These are phyloP conservation scores for Melanotaenia trifasciata DNA, from an alignment of 2,797 vertebrate species.

Conservation along the genomic window DNA sequence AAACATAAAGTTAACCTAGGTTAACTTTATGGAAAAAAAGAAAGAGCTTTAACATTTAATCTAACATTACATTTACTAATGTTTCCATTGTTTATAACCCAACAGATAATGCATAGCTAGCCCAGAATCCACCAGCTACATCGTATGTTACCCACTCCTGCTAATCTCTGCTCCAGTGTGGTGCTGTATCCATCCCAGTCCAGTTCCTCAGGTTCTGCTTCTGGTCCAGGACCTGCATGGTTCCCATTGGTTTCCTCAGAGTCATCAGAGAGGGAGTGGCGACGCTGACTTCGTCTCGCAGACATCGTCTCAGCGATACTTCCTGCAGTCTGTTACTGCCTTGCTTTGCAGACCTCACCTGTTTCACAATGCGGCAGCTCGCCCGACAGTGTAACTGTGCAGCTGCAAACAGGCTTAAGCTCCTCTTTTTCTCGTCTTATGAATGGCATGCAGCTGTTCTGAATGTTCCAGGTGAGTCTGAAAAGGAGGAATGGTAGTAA, in stretches of 20 bases:
- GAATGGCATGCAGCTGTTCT: constrained; percentile 44
- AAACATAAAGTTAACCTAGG: too few relatives aligned
- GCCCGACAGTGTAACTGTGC: background rate
- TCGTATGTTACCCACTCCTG: constrained; percentile 73
- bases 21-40: background rate
- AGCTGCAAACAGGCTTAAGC: constrained; percentile 4
- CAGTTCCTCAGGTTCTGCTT: constrained; percentile 82
- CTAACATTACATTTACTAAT: background rate
- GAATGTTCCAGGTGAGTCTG: constrained; percentile 52
- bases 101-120: background rate
- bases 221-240: constrained; percentile 69
- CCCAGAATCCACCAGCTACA: background rate
- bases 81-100: background rate
- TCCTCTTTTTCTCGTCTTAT: constrained; percentile 11
- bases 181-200: constrained; percentile 85
- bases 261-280: constrained; percentile 64
- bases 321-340: constrained; percentile 5
- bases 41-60: background rate
- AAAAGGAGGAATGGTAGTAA: constrained; percentile 24
- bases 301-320: constrained; percentile 49
- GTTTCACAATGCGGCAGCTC: constrained; percentile 7
- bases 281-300: constrained; percentile 24
- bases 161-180: constrained; percentile 78
- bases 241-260: constrained; percentile 64
- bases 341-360: constrained; percentile 23